Base-by-base conservation (phyloP, 2,888 invertebrate species). In the Sympetrum striolatum region DNA sequence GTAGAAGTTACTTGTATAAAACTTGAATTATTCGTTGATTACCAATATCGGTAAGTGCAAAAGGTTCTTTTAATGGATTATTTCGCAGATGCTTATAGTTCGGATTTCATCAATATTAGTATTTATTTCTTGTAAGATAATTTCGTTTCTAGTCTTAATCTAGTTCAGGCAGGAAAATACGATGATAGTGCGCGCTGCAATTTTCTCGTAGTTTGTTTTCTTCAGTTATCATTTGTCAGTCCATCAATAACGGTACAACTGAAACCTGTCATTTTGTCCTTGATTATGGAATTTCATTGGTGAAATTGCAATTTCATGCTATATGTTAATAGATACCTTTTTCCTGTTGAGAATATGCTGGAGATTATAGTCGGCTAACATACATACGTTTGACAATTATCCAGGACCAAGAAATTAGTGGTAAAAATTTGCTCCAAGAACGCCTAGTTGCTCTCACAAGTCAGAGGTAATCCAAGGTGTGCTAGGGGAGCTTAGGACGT, bases 401-500 rank as follows among this genome's bases (percentile, higher is more conserved):
- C 10, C 12, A 86, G 86, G 86, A 86, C 58, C 86, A 58, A 31
- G 8, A 73, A 35, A 60, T 60, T n/a, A 86, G 22, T 37, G 37
- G 60, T 60, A 37, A n/a, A 58, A 60, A 35, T 60, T 64, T 86
- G 64, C 86, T 86, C 86, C 58, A 86, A 86, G 86, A 60, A 86
- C 86, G 86, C 86, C 86, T 86, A 60, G 22, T 64, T 86, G 58
- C 86, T 86, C 86, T 86, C 58, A 15, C 25, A 58, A 60, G 60
- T 60, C 86, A 86, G 86, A 86, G 86, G 86, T 86, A 60, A 37
- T 86, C 60, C 60, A 86, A 86, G 86, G 86, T 86, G 86, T 86
- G 86, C 86, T 37, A 48, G 60, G 86, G 58, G 86, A 60, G 86
- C 86, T 60, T 37, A 35, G 86, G 86, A 86, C 86, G 86, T 37